A percentile compares a stretch with the other conserved stretches of the same genome.
Evolutionary conservation across 2,797 vertebrate genomes (phyloP).

Genomic region (Gadopsis bispinosus): DNA sequence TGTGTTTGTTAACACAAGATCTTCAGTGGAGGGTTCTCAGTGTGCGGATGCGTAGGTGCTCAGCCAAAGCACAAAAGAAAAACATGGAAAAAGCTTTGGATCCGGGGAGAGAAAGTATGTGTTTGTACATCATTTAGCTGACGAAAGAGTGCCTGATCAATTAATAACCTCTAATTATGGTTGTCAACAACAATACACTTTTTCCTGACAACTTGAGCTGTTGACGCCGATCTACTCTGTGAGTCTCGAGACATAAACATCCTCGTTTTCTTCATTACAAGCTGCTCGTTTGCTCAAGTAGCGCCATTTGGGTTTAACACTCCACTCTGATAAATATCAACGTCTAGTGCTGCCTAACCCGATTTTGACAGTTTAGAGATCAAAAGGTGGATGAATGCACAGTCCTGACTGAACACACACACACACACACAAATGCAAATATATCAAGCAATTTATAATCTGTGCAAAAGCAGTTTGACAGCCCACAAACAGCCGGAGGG

Average conservation of each 20-base stretch:
- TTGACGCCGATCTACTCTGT: slow-evolving; percentile 12
- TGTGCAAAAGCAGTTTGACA: slow-evolving; percentile 59
- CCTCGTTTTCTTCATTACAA: slow-evolving; percentile 26
- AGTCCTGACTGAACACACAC: slow-evolving; percentile 18
- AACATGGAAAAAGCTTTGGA: neutral
- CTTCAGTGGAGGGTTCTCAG: slow-evolving; percentile 20
- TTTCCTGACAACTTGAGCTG: slow-evolving; percentile 37
- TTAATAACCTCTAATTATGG: slow-evolving; percentile 47
- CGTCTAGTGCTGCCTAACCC: slow-evolving; percentile 20
- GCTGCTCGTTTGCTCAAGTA: slow-evolving; percentile 35
- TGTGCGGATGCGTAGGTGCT: slow-evolving; percentile 17
- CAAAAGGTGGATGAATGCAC: slow-evolving; percentile 34
- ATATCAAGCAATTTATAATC: slow-evolving; percentile 59
- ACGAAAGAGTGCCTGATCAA: slow-evolving; percentile 11
- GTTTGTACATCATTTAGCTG: slow-evolving; percentile 19
- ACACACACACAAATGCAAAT: slow-evolving; percentile 36
- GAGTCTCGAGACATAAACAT: slow-evolving; percentile 11
- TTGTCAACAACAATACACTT: slow-evolving; percentile 29
- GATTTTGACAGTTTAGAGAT: slow-evolving; percentile 49
- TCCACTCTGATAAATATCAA: slow-evolving; percentile 29
- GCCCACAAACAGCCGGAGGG: slow-evolving; percentile 56
- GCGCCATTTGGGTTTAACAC: neutral
- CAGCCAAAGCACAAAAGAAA: slow-evolving; percentile 33
- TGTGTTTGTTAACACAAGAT: slow-evolving; percentile 45
- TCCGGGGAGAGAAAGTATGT: neutral